A percentile compares a stretch with the other conserved stretches of the same genome.
phyloP scores from a whole-genome alignment of 2,113 vertebrate species.

The Vireo altiloquus region DNA sequence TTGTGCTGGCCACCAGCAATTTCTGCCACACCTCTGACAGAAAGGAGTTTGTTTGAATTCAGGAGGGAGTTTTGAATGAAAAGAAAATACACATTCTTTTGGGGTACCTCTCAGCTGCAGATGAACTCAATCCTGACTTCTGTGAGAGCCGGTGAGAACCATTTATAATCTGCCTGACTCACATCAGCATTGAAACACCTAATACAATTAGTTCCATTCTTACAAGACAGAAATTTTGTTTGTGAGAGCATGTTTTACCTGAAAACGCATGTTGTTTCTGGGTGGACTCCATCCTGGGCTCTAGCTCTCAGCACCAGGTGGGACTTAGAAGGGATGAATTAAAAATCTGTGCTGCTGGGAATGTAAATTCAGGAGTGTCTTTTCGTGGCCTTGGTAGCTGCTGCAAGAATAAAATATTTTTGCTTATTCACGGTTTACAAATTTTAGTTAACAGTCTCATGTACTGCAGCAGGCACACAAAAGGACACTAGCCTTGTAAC shows the following conservation, averaged over 20 bases:
- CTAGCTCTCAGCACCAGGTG: rapidly evolving
- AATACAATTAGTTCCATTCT: background rate
- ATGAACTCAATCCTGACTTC: background rate
- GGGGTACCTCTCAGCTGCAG: background rate
- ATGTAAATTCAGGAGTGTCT: background rate
- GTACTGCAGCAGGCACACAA: background rate
- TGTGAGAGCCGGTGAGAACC: background rate
- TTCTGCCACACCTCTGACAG: background rate
- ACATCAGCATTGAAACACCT: background rate
- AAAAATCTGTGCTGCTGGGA: background rate
- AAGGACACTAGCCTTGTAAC: background rate
- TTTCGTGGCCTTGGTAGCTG: background rate
- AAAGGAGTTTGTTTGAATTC: background rate
- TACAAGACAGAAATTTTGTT: background rate
- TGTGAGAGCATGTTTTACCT: background rate
- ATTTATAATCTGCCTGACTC: background rate
- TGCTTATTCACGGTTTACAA: background rate
- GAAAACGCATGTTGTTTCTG: background rate
- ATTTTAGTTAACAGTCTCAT: background rate
- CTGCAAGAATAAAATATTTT: background rate
- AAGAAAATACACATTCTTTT: background rate
- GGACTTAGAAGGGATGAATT: background rate
- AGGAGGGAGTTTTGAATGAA: background rate
- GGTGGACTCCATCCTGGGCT: background rate
- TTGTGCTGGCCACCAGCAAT: background rate